phyloP scores from a whole-genome alignment of 2,797 vertebrate genomes.

The Salarias fasciatus region DNA sequence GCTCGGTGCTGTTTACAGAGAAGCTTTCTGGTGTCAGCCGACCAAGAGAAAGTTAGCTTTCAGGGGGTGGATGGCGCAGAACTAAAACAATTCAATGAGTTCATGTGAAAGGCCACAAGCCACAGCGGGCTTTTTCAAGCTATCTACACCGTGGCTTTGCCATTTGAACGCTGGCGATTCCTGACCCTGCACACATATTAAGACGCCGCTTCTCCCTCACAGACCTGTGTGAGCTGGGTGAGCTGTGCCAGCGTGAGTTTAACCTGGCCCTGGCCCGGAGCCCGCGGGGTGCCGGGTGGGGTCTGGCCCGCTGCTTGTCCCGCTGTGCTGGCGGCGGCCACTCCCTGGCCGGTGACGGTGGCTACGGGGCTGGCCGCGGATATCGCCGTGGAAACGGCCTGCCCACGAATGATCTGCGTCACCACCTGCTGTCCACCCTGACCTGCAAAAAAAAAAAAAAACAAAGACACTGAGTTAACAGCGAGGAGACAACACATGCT shows the following conservation, averaged over 20 bases:
- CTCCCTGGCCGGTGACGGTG: conserved; percentile 82
- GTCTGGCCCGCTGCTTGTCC: conserved; percentile 75
- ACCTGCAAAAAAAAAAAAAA: conserved; percentile 71
- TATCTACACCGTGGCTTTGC: too few species aligned
- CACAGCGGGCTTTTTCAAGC: too few species aligned
- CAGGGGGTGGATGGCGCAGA: too few species aligned
- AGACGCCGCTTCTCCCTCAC: conserved; percentile 77
- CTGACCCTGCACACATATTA: neutral
- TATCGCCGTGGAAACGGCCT: conserved; percentile 90
- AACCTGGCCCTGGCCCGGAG: conserved; percentile 92
- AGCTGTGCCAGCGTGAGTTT: conserved; percentile 96
- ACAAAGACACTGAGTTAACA: conserved; percentile 1
- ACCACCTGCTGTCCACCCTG: conserved; percentile 93
- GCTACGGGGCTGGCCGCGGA: conserved; percentile 84
- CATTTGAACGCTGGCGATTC: neutral
- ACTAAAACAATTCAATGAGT: neutral
- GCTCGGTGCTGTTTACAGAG: too few species aligned
- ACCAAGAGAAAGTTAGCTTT: too few species aligned
- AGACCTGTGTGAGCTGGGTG: conserved; percentile 92
- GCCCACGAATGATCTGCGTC: conserved; percentile 95
- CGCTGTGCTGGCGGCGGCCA: conserved; percentile 69
- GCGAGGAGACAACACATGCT: neutral
- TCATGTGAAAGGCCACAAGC: too few species aligned
- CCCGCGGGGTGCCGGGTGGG: conserved; percentile 79
- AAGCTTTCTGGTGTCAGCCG: too few species aligned